These are phyloP conservation scores for Streblospio benedicti DNA, from an alignment of 1,140 invertebrate species.

Conservation along the genomic window DNA sequence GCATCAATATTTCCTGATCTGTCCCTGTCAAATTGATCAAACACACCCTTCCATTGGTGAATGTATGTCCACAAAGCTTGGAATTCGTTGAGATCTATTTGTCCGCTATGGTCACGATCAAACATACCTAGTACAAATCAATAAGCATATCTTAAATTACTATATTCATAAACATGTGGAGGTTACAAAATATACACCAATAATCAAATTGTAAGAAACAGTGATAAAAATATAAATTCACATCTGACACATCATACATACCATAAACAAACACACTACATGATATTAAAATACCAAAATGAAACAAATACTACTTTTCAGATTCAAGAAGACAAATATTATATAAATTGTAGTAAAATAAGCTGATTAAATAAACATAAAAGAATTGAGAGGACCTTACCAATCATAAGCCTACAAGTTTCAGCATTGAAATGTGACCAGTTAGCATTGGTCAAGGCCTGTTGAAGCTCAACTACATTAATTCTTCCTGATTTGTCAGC, in stretches of 20 bases:
- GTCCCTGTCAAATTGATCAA: conserved; percentile 72
- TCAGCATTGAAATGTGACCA: conserved; percentile 74
- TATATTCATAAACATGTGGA: background rate
- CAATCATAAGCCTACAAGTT: conserved; percentile 81
- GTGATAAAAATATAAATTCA: background rate
- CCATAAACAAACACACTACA: background rate
- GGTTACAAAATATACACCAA: background rate
- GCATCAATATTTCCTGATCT: conserved; percentile 75
- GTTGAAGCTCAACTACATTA: conserved; percentile 65
- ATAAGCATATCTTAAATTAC: conserved; percentile 11
- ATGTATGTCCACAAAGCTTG: conserved; percentile 79
- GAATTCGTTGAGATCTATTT: conserved; percentile 79
- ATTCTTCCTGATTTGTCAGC: conserved; percentile 74
- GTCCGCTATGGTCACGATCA: conserved; percentile 72
- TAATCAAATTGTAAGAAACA: no score
- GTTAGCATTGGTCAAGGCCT: conserved; percentile 75
- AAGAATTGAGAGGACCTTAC: conserved; percentile 48
- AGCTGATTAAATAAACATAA: background rate
- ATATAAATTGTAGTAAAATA: background rate
- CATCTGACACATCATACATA: background rate
- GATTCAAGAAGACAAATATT: background rate
- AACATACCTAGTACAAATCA: conserved; percentile 65
- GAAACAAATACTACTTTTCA: background rate
- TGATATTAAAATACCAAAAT: background rate
- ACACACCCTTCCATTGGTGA: conserved; percentile 70